phyloP scores from a whole-genome alignment of 2,888 invertebrate genomes.

The Blastobasis adustella region DNA sequence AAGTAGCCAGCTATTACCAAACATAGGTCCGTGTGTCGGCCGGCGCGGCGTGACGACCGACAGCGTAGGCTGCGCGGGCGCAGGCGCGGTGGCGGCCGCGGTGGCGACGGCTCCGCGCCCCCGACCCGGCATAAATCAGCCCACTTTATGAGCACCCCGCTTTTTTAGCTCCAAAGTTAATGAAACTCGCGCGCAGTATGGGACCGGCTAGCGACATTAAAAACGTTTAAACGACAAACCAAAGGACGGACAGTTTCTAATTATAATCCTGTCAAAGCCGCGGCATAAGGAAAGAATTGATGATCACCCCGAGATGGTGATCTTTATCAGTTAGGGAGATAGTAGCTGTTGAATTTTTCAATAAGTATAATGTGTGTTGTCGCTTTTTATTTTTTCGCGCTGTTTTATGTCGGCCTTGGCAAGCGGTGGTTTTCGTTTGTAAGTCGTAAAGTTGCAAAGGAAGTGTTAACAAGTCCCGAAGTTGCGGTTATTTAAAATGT shows the following conservation, averaged over 20 bases:
- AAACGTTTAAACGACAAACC: conserved; percentile 70
- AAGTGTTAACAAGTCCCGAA: too few species aligned
- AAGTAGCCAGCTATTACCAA: too few species aligned
- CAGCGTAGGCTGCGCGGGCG: neutral
- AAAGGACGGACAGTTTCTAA: conserved; percentile 70
- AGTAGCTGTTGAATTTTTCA: conserved; percentile 49
- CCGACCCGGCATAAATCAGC: conserved; percentile 70
- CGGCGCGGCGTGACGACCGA: neutral
- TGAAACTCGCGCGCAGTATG: conserved; percentile 74
- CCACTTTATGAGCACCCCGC: conserved; percentile 67
- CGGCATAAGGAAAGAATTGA: conserved; percentile 68
- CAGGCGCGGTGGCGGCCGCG: conserved; percentile 33
- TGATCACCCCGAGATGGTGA: conserved; percentile 60
- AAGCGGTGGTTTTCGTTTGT: too few species aligned
- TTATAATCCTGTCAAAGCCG: conserved; percentile 73
- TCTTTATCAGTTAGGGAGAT: conserved; percentile 62
- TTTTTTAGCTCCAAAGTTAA: conserved; percentile 66
- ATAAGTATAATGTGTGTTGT: too few species aligned
- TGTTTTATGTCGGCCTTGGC: too few species aligned
- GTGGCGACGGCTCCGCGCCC: conserved; percentile 60
- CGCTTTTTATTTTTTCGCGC: too few species aligned
- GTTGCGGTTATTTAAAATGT: too few species aligned
- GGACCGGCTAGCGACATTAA: conserved; percentile 71
- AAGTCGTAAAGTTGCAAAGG: too few species aligned
- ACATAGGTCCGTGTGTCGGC: too few species aligned